phyloP scores from a whole-genome alignment of 2,797 vertebrate species.

The Leptatherina wallacei region DNA sequence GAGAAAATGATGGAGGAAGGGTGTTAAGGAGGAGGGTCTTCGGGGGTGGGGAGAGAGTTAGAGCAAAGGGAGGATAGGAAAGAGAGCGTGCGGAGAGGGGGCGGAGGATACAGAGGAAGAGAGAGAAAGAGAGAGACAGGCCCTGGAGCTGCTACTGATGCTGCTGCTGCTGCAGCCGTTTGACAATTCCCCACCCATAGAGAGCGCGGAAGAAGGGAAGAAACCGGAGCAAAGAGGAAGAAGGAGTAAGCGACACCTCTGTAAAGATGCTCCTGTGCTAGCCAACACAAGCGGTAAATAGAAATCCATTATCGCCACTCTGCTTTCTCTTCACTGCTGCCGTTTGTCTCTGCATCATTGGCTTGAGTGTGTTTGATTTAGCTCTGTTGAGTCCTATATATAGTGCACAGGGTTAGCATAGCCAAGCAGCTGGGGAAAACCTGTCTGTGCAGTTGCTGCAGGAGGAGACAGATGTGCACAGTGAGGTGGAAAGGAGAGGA shows the following conservation, averaged over 20 bases:
- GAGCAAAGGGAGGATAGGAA: conserved; percentile 68
- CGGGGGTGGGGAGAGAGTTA: conserved; percentile 66
- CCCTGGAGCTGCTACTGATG: conserved; percentile 75
- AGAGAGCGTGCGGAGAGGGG: conserved; percentile 62
- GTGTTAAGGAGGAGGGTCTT: conserved; percentile 75
- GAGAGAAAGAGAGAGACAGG: conserved; percentile 52
- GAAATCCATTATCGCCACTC: conserved; percentile 45
- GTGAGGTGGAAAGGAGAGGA: conserved; percentile 42
- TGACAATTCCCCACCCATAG: conserved; percentile 84
- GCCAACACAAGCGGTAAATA: conserved; percentile 77
- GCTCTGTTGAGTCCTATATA: conserved; percentile 67
- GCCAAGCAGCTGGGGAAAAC: conserved; percentile 70
- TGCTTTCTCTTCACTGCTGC: conserved; percentile 48
- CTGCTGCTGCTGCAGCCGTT: conserved; percentile 77
- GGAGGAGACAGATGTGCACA: conserved; percentile 61
- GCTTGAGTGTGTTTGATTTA: conserved; percentile 56
- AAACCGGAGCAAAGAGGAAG: conserved; percentile 70
- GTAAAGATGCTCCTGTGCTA: conserved; percentile 76
- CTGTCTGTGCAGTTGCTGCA: conserved; percentile 72
- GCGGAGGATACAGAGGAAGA: conserved; percentile 59
- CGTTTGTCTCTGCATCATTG: conserved; percentile 56
- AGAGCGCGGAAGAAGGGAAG: conserved; percentile 71
- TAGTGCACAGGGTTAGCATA: conserved; percentile 75
- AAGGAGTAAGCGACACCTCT: conserved; percentile 69
- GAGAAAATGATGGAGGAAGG: conserved; percentile 72